Evolutionary conservation across 2,113 vertebrate species (phyloP), one percentile per base, ranked within the genome.

Genomic region (Melanostigma gelatinosum): DNA sequence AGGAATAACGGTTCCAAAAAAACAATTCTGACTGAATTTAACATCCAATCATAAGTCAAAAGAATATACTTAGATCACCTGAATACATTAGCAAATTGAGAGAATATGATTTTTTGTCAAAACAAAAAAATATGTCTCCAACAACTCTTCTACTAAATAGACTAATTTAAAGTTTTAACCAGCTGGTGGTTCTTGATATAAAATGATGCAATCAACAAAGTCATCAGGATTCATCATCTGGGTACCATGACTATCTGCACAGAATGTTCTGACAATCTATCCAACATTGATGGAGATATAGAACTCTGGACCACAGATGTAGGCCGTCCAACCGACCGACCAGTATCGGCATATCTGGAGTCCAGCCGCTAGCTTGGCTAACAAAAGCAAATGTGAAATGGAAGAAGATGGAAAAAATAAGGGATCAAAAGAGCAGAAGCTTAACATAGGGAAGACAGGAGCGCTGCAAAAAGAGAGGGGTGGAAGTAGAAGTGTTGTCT

Each of bases 401-500:
- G 5, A 46, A 42, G 18, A 34, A 44, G 63, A 64, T 34, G 36
- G 18, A n/a, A 24, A 50, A 24, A 48, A 34, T 4, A 52, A 69
- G 11, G 58, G 22, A 42, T 11, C 15, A 52, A n/a, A 57, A 36
- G 48, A 52, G 24, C 18, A 42, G 4, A 16, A 20, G 27, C 55
- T 24, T 20, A n/a, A 50, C 54, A 78, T 44, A 63, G 24, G 46
- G 65, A 24, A 72, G 36, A 46, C 38, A 18, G 15, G 13, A 50
- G 13, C 2, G 8, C 8, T 34, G 48, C 4, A 57, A 58, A 44
- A 24, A 50, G 44, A 52, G 60, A 48, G 22, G 75, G 68, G 62
- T 52, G 48, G 60, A 58, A 20, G 66, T n/a, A 72, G 72, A 82
- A 64, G 52, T 9, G 15, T 75, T 12, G 52, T 58, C 36, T 77